Conservation (phyloP, 2,888 invertebrate species). For the Philonicus albiceps region DNA sequence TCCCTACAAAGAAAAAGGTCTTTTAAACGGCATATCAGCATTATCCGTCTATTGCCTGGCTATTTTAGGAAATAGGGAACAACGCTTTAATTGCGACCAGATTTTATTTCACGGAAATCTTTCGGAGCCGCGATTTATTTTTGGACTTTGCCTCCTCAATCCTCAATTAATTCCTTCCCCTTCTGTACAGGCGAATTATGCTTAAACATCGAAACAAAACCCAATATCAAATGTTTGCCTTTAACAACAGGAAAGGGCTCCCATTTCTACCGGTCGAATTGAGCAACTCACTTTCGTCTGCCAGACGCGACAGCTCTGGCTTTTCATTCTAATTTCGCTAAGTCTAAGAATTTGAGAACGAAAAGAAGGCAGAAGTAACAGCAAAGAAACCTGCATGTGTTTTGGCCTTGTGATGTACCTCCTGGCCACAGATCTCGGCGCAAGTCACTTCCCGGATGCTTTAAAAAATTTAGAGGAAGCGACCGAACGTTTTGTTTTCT, state of each 20-base stretch:
- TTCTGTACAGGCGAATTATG: not conserved
- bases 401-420: not conserved
- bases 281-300: not conserved
- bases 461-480: slow-evolving; percentile 42
- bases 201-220: not conserved
- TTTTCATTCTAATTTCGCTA: not conserved
- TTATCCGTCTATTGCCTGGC: slow-evolving; percentile 37
- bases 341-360: not conserved
- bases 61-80: not conserved
- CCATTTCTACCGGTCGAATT: slow-evolving; percentile 12
- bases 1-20: slow-evolving; percentile 38
- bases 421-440: not conserved
- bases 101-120: slow-evolving; percentile 44
- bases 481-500: slow-evolving; percentile 38
- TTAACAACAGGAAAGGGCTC: not conserved
- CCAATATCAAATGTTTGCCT: not conserved
- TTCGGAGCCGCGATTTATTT: slow-evolving; percentile 41
- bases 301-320: not conserved
- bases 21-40: slow-evolving; percentile 43
- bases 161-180: not conserved
- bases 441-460: slow-evolving; percentile 45
- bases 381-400: not conserved
- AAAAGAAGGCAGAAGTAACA: not conserved
- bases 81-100: slow-evolving; percentile 46
- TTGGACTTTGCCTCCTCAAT: slow-evolving; percentile 8